Conservation (phyloP, 2,888 invertebrate genomes). For the Agonopterix alstromeriana region DNA sequence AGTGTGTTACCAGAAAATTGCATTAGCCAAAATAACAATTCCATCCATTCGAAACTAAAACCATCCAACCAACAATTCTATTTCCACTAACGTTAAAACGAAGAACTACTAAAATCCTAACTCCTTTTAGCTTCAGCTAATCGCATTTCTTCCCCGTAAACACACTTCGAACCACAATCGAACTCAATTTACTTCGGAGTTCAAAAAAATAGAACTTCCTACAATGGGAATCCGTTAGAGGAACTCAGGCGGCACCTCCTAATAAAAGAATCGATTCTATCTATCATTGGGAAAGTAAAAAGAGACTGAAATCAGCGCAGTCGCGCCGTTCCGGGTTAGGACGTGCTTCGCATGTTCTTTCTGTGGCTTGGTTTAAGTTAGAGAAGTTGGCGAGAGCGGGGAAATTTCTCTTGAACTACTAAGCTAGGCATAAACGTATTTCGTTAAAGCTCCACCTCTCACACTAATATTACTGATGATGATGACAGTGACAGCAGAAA, state of each 20-base stretch:
- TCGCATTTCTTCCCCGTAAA: constrained; percentile 13
- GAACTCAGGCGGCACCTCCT: constrained; percentile 38
- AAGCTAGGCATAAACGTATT: too few species aligned
- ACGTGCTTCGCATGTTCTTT: constrained; percentile 59
- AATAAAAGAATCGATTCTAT: constrained; percentile 62
- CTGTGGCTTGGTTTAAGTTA: constrained; percentile 5
- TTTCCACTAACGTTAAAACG: not conserved
- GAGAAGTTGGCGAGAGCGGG: too few species aligned
- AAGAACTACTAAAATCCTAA: not conserved
- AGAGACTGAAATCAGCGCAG: constrained; percentile 58
- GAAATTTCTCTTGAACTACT: too few species aligned
- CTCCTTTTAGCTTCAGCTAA: not conserved
- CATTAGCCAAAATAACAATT: not conserved
- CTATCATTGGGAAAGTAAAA: constrained; percentile 56
- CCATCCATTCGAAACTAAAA: not conserved
- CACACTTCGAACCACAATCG: constrained; percentile 13
- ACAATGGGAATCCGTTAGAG: constrained; percentile 44
- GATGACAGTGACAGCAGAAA: too few species aligned
- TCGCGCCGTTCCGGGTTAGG: constrained; percentile 42
- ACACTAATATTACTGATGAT: too few species aligned
- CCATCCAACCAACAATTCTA: not conserved
- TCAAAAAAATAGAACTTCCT: constrained; percentile 14
- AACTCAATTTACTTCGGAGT: constrained; percentile 19
- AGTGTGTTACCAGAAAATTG: too few species aligned
- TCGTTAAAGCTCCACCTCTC: too few species aligned